Evolutionary conservation across 2,113 vertebrate genomes (phyloP).

Genomic region (Cyanoderma ruficeps): DNA sequence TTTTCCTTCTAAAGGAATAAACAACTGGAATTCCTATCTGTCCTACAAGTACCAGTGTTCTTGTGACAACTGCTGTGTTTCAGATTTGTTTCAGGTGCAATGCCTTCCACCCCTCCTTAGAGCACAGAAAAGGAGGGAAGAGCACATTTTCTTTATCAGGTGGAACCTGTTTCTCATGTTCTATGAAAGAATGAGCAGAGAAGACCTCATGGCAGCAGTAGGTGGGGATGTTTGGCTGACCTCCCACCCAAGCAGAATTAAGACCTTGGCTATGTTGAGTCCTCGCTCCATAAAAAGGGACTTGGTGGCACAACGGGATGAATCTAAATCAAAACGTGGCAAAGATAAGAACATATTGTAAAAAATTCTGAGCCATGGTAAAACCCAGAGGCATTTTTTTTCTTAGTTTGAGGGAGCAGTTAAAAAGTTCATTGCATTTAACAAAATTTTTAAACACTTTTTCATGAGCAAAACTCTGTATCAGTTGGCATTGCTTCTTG

Average conservation of each 20-base stretch:
- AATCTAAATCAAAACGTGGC: background rate
- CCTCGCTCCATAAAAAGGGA: background rate
- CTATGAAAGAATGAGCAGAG: background rate
- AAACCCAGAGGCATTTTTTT: background rate
- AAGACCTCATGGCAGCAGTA: background rate
- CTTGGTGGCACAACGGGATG: background rate
- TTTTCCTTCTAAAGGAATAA: background rate
- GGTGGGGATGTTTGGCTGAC: background rate
- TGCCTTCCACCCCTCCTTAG: background rate
- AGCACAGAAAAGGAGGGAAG: rapidly evolving
- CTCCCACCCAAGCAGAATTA: background rate
- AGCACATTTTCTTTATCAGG: background rate
- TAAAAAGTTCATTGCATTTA: background rate
- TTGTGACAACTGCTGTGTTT: background rate
- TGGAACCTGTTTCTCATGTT: background rate
- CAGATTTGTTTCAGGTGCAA: background rate
- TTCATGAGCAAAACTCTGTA: background rate
- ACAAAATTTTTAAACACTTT: background rate
- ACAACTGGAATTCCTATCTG: background rate
- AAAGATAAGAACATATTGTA: background rate
- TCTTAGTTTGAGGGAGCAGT: background rate
- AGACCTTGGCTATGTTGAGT: background rate
- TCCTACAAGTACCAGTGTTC: background rate
- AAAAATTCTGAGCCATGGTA: background rate
- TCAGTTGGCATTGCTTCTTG: background rate